A percentile compares a stretch with the other conserved stretches of the same genome.
phyloP scores from a whole-genome alignment of 1,140 invertebrate genomes.

The Megalonaias nervosa region DNA sequence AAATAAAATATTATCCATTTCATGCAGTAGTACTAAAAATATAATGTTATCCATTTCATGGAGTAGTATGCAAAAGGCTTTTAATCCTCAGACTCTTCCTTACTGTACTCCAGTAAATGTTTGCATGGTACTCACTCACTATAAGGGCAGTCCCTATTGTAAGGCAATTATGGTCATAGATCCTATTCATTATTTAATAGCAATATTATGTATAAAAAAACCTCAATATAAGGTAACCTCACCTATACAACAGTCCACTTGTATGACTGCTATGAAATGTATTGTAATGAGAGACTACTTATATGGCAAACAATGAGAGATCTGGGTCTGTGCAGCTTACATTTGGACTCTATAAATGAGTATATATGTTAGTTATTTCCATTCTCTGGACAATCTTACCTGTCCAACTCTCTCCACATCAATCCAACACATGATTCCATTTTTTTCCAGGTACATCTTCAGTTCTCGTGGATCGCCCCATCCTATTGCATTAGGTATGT shows the following conservation, averaged over 20 bases:
- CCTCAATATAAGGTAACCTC: too few relatives aligned
- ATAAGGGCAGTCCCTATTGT: too few relatives aligned
- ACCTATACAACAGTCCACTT: too few relatives aligned
- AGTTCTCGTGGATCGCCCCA: slow-evolving; percentile 66
- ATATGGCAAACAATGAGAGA: background rate
- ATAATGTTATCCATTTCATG: too few relatives aligned
- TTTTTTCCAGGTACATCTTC: slow-evolving; percentile 59
- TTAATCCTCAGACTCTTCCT: background rate
- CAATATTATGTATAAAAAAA: background rate
- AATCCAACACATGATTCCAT: slow-evolving; percentile 67
- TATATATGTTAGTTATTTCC: background rate
- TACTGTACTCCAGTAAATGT: background rate
- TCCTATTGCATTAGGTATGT: slow-evolving; percentile 48
- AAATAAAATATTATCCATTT: too few relatives aligned
- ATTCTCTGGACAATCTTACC: slow-evolving; percentile 42
- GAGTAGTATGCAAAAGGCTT: too few relatives aligned
- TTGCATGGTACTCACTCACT: background rate
- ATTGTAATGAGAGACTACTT: background rate
- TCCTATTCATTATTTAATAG: background rate
- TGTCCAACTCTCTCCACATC: slow-evolving; percentile 65
- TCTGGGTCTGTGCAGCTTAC: background rate
- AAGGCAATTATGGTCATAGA: too few relatives aligned
- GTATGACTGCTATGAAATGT: background rate
- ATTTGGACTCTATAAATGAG: background rate
- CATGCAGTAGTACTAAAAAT: too few relatives aligned